A percentile compares a stretch with the other conserved stretches of the same genome.
phyloP scores from a whole-genome alignment of 1,140 invertebrate species.

The Diprion similis region DNA sequence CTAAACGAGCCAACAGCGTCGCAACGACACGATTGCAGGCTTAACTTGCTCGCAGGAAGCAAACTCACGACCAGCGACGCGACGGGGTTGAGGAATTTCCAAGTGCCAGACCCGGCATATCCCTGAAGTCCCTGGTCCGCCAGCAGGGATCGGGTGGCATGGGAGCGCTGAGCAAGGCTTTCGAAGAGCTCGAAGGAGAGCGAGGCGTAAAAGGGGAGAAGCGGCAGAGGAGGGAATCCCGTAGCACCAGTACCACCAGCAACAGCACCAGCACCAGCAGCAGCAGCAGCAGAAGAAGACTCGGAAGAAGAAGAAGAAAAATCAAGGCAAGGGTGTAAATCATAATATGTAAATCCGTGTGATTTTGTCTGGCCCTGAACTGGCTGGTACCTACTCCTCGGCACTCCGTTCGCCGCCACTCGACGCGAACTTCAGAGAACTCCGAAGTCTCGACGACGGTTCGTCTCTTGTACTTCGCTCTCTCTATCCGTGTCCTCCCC shows the following conservation, averaged over 20 bases:
- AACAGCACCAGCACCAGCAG: constrained; percentile 10
- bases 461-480: background rate
- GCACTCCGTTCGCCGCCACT: constrained; percentile 10
- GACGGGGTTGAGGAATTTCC: background rate
- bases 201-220: background rate
- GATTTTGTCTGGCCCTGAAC: constrained; percentile 52
- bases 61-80: too few relatives aligned
- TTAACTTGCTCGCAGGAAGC: too few relatives aligned
- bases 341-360: constrained; percentile 58
- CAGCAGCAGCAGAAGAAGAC: constrained; percentile 19
- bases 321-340: constrained; percentile 55
- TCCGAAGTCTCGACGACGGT: background rate
- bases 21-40: background rate
- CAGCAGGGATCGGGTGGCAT: background rate
- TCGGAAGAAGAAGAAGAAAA: constrained; percentile 26
- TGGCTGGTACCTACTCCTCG: background rate
- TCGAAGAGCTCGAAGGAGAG: background rate
- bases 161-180: background rate
- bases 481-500: constrained; percentile 11
- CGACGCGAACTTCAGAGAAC: constrained; percentile 8
- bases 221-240: constrained; percentile 3
- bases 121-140: background rate
- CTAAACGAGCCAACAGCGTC: background rate
- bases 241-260: constrained; percentile 12
- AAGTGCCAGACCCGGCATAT: background rate